Percentiles rank a stretch among this genome's conserved stretches.
Evolutionary conservation across 1,140 invertebrate genomes (phyloP).

Genomic region (Steinernema feltiae): DNA sequence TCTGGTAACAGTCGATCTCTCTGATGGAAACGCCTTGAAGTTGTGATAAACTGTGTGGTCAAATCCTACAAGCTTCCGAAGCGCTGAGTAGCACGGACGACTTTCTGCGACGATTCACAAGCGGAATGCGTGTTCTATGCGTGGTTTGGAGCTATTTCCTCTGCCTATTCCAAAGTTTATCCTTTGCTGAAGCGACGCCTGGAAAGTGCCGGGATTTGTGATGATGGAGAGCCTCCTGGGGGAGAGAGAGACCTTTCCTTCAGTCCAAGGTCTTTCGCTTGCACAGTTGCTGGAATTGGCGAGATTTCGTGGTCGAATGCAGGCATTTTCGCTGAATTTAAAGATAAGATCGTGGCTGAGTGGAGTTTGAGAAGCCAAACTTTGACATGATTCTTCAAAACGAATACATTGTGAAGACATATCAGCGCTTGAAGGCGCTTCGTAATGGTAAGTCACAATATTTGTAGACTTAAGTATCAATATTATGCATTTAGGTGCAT

Average conservation of each 20-base stretch:
- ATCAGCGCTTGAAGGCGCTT: not conserved
- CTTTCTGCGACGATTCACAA: not conserved
- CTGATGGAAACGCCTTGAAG: not conserved
- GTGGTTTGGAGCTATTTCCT: not conserved
- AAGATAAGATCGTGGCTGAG: not conserved
- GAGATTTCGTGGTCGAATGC: not conserved
- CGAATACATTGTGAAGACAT: not conserved
- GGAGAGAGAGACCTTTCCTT: not conserved
- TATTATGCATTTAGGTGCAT: not conserved
- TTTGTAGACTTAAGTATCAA: not conserved
- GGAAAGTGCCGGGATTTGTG: not conserved
- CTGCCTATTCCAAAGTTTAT: not conserved
- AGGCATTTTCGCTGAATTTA: not conserved
- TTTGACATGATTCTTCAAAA: not conserved
- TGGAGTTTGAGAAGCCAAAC: not conserved
- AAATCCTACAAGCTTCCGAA: not conserved
- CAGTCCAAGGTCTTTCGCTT: not conserved
- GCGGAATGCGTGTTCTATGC: not conserved
- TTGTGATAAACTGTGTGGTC: not conserved
- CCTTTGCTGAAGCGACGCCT: not conserved
- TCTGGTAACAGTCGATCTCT: not conserved
- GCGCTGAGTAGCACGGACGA: not conserved
- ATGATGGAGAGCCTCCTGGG: not conserved
- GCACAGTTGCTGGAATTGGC: not conserved
- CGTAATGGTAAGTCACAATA: not conserved